Evolutionary conservation across 2,888 invertebrate genomes (phyloP).

Genomic region (Doris montereyensis): DNA sequence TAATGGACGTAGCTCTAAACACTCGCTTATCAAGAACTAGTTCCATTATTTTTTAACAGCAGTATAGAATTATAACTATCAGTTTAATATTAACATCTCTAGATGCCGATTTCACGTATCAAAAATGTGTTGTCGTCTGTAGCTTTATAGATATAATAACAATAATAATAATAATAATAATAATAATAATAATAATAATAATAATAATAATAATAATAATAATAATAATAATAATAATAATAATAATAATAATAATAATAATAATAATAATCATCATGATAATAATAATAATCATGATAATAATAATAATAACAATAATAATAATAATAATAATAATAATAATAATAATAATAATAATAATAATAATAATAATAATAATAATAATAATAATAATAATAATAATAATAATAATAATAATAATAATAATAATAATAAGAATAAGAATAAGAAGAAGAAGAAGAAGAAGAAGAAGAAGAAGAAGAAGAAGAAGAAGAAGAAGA

Average conservation of each 20-base stretch:
- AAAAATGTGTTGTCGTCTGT: no score
- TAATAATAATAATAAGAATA: no score
- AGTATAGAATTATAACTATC: no score
- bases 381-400: background rate
- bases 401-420: no score
- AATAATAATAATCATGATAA: background rate
- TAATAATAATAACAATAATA: background rate
- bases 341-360: background rate
- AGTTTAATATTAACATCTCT: no score
- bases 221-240: background rate
- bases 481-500: background rate
- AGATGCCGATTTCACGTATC: no score
- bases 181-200: background rate
- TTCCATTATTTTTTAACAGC: no score
- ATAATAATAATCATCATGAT: background rate
- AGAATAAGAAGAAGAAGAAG: no score
- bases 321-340: background rate
- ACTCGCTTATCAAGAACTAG: no score
- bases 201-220: background rate
- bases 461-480: constrained; percentile 6
- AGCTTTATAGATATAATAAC: background rate
- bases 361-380: background rate
- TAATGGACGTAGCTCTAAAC: no score
- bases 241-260: background rate
- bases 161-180: background rate